Evolutionary conservation across 2,888 invertebrate species (phyloP).

Genomic region (Thalpophila matura): DNA sequence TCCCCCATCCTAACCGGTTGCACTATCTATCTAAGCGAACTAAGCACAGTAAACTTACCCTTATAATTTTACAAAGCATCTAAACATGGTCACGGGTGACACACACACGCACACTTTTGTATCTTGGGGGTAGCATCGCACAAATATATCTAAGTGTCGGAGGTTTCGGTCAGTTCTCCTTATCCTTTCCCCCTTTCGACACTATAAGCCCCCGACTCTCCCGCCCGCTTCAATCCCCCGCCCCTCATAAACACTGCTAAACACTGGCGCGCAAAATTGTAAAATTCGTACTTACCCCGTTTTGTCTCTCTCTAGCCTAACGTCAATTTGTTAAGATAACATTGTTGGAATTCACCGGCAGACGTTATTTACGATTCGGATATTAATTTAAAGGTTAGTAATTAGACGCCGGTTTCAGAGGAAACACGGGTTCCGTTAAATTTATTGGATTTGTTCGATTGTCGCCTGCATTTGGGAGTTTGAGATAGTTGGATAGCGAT

Average conservation of each 20-base stretch:
- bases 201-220: conserved; percentile 77
- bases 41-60: conserved; percentile 70
- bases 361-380: conserved; percentile 78
- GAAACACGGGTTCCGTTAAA: conserved; percentile 56
- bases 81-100: conserved; percentile 75
- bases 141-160: conserved; percentile 87
- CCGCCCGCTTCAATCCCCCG: conserved; percentile 48
- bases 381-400: conserved; percentile 70
- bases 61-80: conserved; percentile 82
- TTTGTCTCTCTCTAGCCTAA: conserved; percentile 78
- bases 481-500: conserved; percentile 54
- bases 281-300: conserved; percentile 80
- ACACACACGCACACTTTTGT: conserved; percentile 69
- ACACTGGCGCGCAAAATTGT: conserved; percentile 86
- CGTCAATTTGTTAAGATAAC: conserved; percentile 89
- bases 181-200: conserved; percentile 84
- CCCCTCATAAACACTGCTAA: conserved; percentile 88
- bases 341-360: conserved; percentile 72
- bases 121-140: conserved; percentile 82
- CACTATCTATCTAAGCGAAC: conserved; percentile 65
- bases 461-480: conserved; percentile 56
- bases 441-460: conserved; percentile 63
- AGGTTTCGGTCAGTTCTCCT: conserved; percentile 85
- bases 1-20: conserved; percentile 52
- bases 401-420: conserved; percentile 58